These are phyloP conservation scores for Phrynocephalus vlangalii DNA, from an alignment of 2,797 vertebrate genomes.

Conservation along the genomic window DNA sequence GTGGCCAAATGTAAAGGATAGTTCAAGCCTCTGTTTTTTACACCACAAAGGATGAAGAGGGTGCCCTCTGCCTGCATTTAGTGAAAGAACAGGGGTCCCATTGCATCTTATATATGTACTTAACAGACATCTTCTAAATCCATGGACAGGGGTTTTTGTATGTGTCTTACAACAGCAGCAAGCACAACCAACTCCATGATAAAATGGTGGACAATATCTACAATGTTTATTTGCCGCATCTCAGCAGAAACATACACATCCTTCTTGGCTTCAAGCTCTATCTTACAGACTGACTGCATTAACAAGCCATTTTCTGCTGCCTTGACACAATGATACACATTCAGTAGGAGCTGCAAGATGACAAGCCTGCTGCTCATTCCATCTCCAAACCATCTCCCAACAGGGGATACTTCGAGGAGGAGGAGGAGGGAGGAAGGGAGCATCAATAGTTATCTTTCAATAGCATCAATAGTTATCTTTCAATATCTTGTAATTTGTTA, in stretches of 20 bases:
- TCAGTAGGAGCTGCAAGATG: not conserved
- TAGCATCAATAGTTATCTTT: too few relatives aligned
- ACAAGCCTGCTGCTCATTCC: not conserved
- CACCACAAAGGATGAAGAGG: not conserved
- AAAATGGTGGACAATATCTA: not conserved
- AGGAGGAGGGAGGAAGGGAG: not conserved
- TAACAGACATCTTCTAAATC: not conserved
- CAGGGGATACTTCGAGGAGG: not conserved
- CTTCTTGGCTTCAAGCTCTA: not conserved
- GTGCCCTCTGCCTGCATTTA: not conserved
- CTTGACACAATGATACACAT: too few relatives aligned
- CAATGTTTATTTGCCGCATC: not conserved
- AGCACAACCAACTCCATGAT: not conserved
- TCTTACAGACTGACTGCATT: not conserved
- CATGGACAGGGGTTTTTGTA: not conserved
- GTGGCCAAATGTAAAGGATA: not conserved
- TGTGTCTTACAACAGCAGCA: too few relatives aligned
- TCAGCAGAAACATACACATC: not conserved
- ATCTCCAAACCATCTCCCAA: not conserved
- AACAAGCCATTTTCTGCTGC: not conserved
- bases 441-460: too few relatives aligned
- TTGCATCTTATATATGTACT: too few relatives aligned
- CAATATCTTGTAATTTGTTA: too few relatives aligned
- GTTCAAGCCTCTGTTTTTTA: not conserved
- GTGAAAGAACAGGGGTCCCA: not conserved